phyloP scores from a whole-genome alignment of 2,888 invertebrate genomes.

The Agrochola lychnidis region DNA sequence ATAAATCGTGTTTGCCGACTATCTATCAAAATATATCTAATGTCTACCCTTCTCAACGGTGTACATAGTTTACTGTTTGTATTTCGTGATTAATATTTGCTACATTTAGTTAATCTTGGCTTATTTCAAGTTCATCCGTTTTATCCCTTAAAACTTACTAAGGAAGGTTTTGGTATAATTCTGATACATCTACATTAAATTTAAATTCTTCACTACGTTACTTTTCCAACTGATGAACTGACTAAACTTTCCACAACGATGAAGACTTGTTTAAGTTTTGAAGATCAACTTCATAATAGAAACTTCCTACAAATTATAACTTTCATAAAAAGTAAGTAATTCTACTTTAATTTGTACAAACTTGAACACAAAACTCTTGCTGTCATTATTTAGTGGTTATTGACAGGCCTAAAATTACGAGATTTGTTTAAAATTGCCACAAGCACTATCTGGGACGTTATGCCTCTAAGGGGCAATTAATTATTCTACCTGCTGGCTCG shows the following conservation, averaged over 20 bases:
- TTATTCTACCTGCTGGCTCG: slow-evolving; percentile 77
- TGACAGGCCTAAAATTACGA: slow-evolving; percentile 45
- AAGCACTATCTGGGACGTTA: slow-evolving; percentile 63
- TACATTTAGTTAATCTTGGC: slow-evolving; percentile 57
- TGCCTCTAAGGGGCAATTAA: slow-evolving; percentile 75
- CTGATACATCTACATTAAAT: slow-evolving; percentile 13
- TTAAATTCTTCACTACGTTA: slow-evolving; percentile 35
- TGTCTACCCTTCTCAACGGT: slow-evolving; percentile 58
- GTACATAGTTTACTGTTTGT: slow-evolving; percentile 56
- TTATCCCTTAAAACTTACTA: slow-evolving; percentile 31
- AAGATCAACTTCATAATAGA: not conserved
- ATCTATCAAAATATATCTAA: slow-evolving; percentile 61
- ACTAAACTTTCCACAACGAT: slow-evolving; percentile 14
- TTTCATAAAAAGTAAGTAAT: not conserved
- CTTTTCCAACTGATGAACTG: not conserved
- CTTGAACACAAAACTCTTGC: not conserved
- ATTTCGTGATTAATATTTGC: slow-evolving; percentile 64
- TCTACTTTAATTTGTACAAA: not conserved
- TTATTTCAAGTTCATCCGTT: slow-evolving; percentile 56
- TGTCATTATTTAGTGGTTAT: slow-evolving; percentile 33
- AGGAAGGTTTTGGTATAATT: slow-evolving; percentile 2
- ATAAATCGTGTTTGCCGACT: slow-evolving; percentile 57
- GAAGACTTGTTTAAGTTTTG: slow-evolving; percentile 23
- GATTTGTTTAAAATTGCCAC: slow-evolving; percentile 64
- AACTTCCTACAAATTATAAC: slow-evolving; percentile 6